Conservation (phyloP, 1,140 invertebrate genomes). For the Anthonomus grandis region DNA sequence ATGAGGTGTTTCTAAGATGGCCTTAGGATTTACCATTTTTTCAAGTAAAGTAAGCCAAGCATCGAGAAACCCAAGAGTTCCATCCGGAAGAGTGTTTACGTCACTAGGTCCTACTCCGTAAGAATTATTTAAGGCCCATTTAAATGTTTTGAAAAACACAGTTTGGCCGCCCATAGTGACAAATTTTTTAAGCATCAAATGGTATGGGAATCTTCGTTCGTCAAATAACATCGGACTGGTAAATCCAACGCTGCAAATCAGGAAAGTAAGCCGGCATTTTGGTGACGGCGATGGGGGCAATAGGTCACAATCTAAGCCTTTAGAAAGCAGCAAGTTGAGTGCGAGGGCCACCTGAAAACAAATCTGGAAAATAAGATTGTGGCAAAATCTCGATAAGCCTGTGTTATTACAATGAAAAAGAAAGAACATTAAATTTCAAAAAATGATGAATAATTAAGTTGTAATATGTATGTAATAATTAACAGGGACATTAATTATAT, state of each 20-base stretch:
- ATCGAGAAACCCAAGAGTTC: conserved; percentile 80
- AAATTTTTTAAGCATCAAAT: conserved; percentile 87
- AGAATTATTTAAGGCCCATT: conserved; percentile 65
- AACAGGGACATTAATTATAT: too few species aligned
- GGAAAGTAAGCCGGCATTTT: conserved; percentile 77
- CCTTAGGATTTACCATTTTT: conserved; percentile 85
- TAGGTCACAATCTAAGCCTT: conserved; percentile 72
- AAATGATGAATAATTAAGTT: too few species aligned
- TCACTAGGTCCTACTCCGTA: conserved; percentile 8
- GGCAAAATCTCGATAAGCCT: too few species aligned
- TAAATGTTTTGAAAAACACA: conserved; percentile 78
- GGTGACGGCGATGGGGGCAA: conserved; percentile 70
- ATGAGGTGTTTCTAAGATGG: conserved; percentile 79
- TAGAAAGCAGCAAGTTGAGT: conserved; percentile 69
- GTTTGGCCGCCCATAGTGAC: conserved; percentile 70
- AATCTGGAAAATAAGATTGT: too few species aligned
- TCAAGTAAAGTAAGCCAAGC: conserved; percentile 83
- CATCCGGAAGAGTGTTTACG: conserved; percentile 38
- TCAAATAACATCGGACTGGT: conserved; percentile 87
- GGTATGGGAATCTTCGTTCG: conserved; percentile 83
- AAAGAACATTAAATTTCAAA: too few species aligned
- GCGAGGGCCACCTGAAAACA: conserved; percentile 62
- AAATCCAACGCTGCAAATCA: conserved; percentile 86
- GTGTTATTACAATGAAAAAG: too few species aligned
- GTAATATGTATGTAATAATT: too few species aligned